These are phyloP conservation scores for Dunckerocampus dactyliophorus DNA, from an alignment of 2,113 vertebrate species.

Conservation along the genomic window DNA sequence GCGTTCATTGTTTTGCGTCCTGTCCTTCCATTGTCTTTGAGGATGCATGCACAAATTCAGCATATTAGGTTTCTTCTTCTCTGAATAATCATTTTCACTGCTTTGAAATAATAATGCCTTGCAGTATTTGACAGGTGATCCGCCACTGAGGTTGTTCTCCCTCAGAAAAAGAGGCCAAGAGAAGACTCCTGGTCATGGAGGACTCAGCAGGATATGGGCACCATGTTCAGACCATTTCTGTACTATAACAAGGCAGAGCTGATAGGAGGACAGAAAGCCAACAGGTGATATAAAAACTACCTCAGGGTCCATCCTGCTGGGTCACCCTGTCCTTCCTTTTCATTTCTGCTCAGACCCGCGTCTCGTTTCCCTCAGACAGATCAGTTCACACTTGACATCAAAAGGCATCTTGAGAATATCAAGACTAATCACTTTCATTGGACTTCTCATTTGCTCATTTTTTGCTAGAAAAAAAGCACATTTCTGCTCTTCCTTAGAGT, in stretches of 20 bases:
- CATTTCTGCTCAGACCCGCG: slow-evolving; percentile 37
- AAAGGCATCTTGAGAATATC: slow-evolving; percentile 33
- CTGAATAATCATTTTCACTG: slow-evolving; percentile 48
- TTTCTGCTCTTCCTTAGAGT: too few species aligned
- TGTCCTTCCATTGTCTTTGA: slow-evolving; percentile 43
- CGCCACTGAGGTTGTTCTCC: slow-evolving; percentile 30
- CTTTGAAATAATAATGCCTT: slow-evolving; percentile 58
- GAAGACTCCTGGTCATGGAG: slow-evolving; percentile 29
- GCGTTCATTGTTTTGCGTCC: slow-evolving; percentile 22
- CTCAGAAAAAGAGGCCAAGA: slow-evolving; percentile 37
- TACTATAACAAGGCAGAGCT: slow-evolving; percentile 51
- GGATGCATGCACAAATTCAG: slow-evolving; percentile 71
- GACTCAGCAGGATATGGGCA: slow-evolving; percentile 32
- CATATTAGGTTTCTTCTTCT: slow-evolving; percentile 54
- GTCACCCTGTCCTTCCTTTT: slow-evolving; percentile 35
- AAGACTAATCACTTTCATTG: slow-evolving; percentile 9
- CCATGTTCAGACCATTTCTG: slow-evolving; percentile 33
- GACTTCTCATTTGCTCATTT: neutral
- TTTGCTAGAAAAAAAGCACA: too few species aligned
- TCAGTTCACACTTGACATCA: slow-evolving; percentile 49
- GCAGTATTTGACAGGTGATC: slow-evolving; percentile 49
- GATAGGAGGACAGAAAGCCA: slow-evolving; percentile 49
- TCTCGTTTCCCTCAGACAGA: slow-evolving; percentile 30
- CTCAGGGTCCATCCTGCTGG: slow-evolving; percentile 33
- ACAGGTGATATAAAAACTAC: slow-evolving; percentile 48